A percentile compares a stretch with the other conserved stretches of the same genome.
These are phyloP conservation scores for Fissipunctia ypsillon DNA, from an alignment of 2,888 invertebrate species.

Conservation along the genomic window DNA sequence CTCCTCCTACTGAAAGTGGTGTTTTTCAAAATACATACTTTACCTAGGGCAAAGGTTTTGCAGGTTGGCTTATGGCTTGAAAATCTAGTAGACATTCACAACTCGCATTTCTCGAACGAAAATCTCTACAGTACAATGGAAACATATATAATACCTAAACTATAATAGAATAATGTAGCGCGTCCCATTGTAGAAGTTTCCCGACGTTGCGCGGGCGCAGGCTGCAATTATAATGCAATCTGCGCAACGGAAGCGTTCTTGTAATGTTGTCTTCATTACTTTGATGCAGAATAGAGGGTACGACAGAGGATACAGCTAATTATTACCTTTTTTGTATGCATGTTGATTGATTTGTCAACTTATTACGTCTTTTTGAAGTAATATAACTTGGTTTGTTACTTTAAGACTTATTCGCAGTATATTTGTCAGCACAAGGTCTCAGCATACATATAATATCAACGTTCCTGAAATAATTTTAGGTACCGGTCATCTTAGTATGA, in stretches of 20 bases:
- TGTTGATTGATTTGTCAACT: constrained; percentile 54
- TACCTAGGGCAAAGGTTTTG: no score
- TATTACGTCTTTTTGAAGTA: constrained; percentile 19
- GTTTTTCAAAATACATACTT: no score
- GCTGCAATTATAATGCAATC: constrained; percentile 70
- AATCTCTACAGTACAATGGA: constrained; percentile 47
- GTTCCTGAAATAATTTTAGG: no score
- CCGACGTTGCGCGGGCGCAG: constrained; percentile 50
- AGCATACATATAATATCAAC: no score
- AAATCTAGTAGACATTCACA: neutral
- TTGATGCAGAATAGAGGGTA: constrained; percentile 40
- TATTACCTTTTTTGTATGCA: constrained; percentile 37
- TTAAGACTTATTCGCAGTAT: neutral
- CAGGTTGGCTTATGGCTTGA: no score
- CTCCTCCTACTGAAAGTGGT: no score
- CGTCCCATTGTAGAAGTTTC: constrained; percentile 59
- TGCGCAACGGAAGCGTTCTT: constrained; percentile 67
- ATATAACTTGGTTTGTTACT: neutral
- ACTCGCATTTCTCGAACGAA: neutral
- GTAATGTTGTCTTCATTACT: constrained; percentile 65
- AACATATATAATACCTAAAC: constrained; percentile 45
- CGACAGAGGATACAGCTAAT: constrained; percentile 51
- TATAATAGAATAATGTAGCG: constrained; percentile 47
- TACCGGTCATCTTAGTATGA: no score
- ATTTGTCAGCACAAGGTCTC: neutral